phyloP scores from a whole-genome alignment of 2,113 vertebrate genomes.

The Centropus unirufus region DNA sequence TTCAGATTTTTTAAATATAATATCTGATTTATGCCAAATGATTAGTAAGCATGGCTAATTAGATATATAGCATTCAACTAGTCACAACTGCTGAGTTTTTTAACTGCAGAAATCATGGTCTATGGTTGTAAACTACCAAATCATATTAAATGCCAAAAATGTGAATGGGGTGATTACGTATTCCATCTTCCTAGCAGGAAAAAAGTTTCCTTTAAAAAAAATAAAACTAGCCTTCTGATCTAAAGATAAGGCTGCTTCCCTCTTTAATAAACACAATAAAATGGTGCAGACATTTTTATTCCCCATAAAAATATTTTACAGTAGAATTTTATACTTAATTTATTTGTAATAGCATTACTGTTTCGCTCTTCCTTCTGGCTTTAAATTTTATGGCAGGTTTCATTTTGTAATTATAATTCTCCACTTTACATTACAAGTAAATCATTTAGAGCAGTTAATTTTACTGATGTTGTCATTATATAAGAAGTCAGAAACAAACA shows the following conservation, averaged over 20 bases:
- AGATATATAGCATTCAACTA: background rate
- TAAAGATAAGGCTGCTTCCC: slow-evolving; percentile 6
- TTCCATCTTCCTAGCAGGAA: background rate
- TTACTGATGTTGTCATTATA: slow-evolving; percentile 60
- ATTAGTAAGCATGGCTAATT: background rate
- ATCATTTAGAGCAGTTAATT: slow-evolving; percentile 65
- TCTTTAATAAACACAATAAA: slow-evolving; percentile 54
- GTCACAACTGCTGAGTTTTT: background rate
- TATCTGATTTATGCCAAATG: background rate
- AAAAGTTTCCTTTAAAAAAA: background rate
- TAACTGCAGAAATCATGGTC: background rate
- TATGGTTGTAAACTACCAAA: background rate
- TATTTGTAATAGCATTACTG: slow-evolving; percentile 54
- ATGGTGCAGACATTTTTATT: slow-evolving; percentile 18
- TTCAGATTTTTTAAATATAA: background rate
- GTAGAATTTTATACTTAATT: slow-evolving; percentile 64
- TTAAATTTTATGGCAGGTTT: slow-evolving; percentile 66
- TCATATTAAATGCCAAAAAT: background rate
- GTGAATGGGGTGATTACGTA: background rate
- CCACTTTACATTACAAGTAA: slow-evolving; percentile 59
- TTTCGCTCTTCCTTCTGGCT: slow-evolving; percentile 57
- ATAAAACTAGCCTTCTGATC: background rate
- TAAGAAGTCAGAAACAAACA: slow-evolving; percentile 67
- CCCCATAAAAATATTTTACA: slow-evolving; percentile 63
- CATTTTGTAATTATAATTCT: slow-evolving; percentile 65